These are phyloP conservation scores for Cheilinus undulatus DNA, from an alignment of 2,113 vertebrate genomes.

Conservation along the genomic window DNA sequence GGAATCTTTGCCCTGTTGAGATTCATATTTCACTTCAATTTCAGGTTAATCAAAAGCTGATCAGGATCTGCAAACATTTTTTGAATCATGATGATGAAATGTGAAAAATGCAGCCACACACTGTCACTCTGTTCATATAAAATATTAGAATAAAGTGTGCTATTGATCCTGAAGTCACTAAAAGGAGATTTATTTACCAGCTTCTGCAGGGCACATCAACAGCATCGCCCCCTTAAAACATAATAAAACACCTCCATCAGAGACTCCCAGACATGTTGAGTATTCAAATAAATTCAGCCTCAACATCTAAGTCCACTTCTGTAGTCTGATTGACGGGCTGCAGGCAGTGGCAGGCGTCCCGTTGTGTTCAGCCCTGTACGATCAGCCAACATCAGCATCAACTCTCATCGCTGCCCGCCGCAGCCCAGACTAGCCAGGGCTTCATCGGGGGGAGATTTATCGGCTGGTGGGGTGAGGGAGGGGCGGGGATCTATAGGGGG, in stretches of 20 bases:
- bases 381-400: slow-evolving; percentile 61
- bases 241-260: neutral
- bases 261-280: slow-evolving; percentile 5
- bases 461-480: slow-evolving; percentile 39
- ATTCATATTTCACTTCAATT: neutral
- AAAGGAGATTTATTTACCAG: neutral
- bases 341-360: slow-evolving; percentile 24
- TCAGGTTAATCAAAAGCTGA: neutral
- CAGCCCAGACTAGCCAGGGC: slow-evolving; percentile 28
- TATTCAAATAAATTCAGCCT: slow-evolving; percentile 35
- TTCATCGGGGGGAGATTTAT: slow-evolving; percentile 77
- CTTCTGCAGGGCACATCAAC: neutral
- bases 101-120: slow-evolving; percentile 3
- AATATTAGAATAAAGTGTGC: slow-evolving; percentile 14
- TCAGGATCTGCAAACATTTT: neutral
- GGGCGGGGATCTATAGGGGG: slow-evolving; percentile 67
- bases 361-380: slow-evolving; percentile 42
- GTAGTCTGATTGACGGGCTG: slow-evolving; percentile 15
- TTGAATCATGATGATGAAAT: neutral
- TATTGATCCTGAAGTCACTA: slow-evolving; percentile 21
- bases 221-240: slow-evolving; percentile 3
- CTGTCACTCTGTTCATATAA: neutral
- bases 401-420: slow-evolving; percentile 19
- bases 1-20: neutral
- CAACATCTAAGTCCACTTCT: neutral